Percentiles rank a stretch among this genome's conserved stretches.
Evolutionary conservation across 2,888 invertebrate genomes (phyloP).

Genomic region (Petrolisthes cinctipes): DNA sequence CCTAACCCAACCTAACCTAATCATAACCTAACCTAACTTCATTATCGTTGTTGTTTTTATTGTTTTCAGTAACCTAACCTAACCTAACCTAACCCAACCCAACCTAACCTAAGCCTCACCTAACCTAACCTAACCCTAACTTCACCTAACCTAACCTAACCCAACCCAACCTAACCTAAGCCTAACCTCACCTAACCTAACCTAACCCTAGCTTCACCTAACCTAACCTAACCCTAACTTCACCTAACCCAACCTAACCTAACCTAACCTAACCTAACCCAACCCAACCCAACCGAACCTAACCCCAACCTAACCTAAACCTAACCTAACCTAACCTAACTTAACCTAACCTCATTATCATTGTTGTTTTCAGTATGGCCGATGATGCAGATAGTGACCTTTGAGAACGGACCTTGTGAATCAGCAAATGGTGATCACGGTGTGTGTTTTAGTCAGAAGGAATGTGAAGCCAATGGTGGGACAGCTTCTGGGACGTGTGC

Average conservation of each 20-base stretch:
- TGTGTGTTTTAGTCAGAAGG: slow-evolving; percentile 57
- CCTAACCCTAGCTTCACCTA: too few relatives aligned
- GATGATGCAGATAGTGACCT: slow-evolving; percentile 53
- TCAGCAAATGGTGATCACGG: slow-evolving; percentile 48
- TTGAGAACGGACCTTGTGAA: slow-evolving; percentile 53
- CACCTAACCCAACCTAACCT: too few relatives aligned
- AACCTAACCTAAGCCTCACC: too few relatives aligned
- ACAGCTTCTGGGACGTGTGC: slow-evolving; percentile 57
- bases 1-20: too few relatives aligned
- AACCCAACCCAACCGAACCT: too few relatives aligned
- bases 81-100: neutral
- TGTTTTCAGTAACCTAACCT: neutral
- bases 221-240: neutral
- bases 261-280: too few relatives aligned
- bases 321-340: neutral
- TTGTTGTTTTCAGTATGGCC: slow-evolving; percentile 29
- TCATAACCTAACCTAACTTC: neutral
- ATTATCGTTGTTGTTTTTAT: neutral
- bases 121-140: too few relatives aligned
- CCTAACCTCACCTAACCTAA: neutral
- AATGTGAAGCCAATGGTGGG: slow-evolving; percentile 41
- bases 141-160: too few relatives aligned
- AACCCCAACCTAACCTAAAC: too few relatives aligned
- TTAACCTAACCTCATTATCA: too few relatives aligned
- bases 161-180: too few relatives aligned